Conservation (phyloP, 2,888 invertebrate genomes). For the Epinotia demarniana region DNA sequence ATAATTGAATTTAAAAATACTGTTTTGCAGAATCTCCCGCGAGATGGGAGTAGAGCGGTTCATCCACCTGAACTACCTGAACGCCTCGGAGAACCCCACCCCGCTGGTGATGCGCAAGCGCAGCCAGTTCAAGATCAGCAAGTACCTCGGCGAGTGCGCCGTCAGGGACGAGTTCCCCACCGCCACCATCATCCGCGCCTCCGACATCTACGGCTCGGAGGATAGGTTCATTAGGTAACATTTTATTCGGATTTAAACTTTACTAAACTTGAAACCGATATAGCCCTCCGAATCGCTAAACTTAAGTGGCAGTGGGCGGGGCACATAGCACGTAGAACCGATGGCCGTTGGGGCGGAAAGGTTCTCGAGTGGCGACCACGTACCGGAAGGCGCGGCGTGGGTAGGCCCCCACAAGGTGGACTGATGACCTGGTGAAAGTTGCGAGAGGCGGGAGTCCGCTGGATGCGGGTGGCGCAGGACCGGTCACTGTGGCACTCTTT, state of each 20-base stretch:
- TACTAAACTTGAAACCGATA: not conserved
- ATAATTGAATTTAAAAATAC: too few relatives aligned
- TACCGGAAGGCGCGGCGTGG: too few relatives aligned
- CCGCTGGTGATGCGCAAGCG: conserved; percentile 88
- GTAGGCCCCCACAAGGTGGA: too few relatives aligned
- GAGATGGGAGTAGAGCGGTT: conserved; percentile 95
- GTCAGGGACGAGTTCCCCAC: conserved; percentile 97
- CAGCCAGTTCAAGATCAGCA: conserved; percentile 90
- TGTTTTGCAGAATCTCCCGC: conserved; percentile 79
- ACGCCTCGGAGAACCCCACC: conserved; percentile 89
- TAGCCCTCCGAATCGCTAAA: too few relatives aligned
- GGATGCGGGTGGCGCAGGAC: too few relatives aligned
- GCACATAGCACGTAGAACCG: too few relatives aligned
- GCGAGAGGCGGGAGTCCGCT: too few relatives aligned
- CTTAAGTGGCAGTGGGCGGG: too few relatives aligned
- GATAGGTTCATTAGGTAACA: conserved; percentile 91
- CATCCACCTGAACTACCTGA: conserved; percentile 96
- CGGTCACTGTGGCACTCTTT: too few relatives aligned
- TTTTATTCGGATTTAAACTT: not conserved
- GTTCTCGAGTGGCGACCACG: too few relatives aligned
- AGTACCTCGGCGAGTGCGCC: conserved; percentile 94
- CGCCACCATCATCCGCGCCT: conserved; percentile 96
- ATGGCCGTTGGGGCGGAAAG: too few relatives aligned
- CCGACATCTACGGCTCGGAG: conserved; percentile 95
- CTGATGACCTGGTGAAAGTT: too few relatives aligned